Base-by-base conservation (phyloP, 2,797 vertebrate species). In the Delichon dasypus region DNA sequence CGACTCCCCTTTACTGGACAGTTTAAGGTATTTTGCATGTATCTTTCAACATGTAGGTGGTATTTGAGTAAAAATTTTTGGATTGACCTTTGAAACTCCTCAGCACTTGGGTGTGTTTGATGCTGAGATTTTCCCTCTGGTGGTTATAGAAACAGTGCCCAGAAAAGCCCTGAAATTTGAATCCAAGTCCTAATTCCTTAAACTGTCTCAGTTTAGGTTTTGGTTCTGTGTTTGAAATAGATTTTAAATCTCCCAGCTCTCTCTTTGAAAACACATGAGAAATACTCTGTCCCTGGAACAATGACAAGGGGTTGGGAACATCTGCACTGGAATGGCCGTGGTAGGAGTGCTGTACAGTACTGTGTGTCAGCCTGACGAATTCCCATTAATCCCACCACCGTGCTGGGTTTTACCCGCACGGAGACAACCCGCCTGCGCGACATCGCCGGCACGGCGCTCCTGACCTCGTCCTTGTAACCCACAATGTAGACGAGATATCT, bases 401-500 rank as follows among this genome's bases (percentile, higher is more conserved):
- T 53, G 82, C 89, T 77, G 94, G 74, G 80, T 48, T 93, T 89
- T 86, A 82, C 95, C 86, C 80, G 10, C 51, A 42, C 1, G 68
- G 57, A 55, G 75, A 95, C 92, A 92, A 76, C 92, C 88, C 1
- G 65, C 90, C 85, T 47, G 30, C 57, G 81, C 15, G 1, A 68
- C 76, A 74, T 29, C 1, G 61, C 95, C 84, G 12, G 57, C 48
- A 4, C 83, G 44, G 74, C 26, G 18, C 85, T 91, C 94, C 94
- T 96, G 95, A 96, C 96, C 96, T 91, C 70, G 25, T 95, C 95
- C 89, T 92, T 86, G 71, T 55, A 44, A 60, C 85, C 91, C 87
- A 95, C 89, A 89, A 94, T 72, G 65, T n/a, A 82, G 95, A 92
- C 19, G 94, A 97, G 96, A 97, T 97, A 97, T 97, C 95, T 95